Conservation (phyloP, 2,888 invertebrate species). For the Gryllus longicercus region DNA sequence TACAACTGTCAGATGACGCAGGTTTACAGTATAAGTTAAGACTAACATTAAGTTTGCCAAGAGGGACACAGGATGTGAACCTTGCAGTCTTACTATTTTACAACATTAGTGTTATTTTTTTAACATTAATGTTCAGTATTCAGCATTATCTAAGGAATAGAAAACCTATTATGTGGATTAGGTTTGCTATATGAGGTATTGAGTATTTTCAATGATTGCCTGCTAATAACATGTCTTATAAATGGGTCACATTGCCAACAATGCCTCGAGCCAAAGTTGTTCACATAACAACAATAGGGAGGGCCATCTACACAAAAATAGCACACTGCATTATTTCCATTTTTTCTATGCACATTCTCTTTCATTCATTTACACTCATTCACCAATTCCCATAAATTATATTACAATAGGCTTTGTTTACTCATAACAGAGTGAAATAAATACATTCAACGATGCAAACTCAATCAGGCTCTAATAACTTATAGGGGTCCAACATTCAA, state of each 20-base stretch:
- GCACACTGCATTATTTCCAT: no score
- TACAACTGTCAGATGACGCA: neutral
- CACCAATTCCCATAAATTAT: no score
- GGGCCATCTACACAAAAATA: neutral
- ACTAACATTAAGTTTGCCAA: conserved; percentile 1
- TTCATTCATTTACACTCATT: no score
- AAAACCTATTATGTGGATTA: conserved; percentile 1
- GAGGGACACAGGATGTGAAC: neutral
- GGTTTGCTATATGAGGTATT: conserved; percentile 30
- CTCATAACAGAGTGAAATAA: no score
- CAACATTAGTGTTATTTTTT: neutral
- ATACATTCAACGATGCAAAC: no score
- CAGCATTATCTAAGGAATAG: neutral
- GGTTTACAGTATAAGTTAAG: neutral
- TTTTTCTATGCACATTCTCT: no score
- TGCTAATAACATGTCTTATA: conserved; percentile 18
- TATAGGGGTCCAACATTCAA: no score
- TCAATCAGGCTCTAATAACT: no score
- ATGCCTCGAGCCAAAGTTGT: neutral
- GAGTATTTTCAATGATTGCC: conserved; percentile 27
- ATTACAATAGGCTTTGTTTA: no score
- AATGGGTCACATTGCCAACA: neutral
- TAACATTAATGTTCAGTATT: neutral
- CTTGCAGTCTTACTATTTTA: conserved; percentile 23
- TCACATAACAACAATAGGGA: neutral